Evolutionary conservation across 2,113 vertebrate species (phyloP).

Genomic region (Ciconia maguari): DNA sequence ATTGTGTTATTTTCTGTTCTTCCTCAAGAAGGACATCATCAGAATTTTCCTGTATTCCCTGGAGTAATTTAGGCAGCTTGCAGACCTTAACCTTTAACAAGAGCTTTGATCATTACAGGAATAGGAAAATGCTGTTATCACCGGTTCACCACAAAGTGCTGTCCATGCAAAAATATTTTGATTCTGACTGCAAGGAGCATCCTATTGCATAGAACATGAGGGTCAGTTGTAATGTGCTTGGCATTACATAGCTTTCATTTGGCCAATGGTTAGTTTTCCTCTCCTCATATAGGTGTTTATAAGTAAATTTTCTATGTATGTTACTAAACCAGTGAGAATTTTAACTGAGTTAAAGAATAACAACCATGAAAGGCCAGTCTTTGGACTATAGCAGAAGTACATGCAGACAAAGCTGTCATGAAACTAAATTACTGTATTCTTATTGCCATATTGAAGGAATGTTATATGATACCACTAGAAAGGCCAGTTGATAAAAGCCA

Average conservation of each 20-base stretch:
- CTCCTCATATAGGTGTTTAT: background rate
- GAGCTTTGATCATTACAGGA: background rate
- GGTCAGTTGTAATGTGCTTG: background rate
- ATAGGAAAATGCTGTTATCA: background rate
- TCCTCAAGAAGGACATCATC: background rate
- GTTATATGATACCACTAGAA: background rate
- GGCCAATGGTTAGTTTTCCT: background rate
- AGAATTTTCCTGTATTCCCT: background rate
- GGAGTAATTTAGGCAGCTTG: background rate
- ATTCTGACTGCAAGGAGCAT: background rate
- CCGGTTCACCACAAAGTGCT: background rate
- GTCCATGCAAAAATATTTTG: background rate
- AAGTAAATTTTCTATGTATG: background rate
- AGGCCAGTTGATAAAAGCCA: background rate
- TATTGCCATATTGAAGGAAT: background rate
- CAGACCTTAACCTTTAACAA: background rate
- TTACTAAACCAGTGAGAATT: background rate
- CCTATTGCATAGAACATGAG: background rate
- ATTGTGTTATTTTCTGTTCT: background rate
- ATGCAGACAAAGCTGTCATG: background rate
- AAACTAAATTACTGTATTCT: background rate
- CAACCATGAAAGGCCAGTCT: background rate
- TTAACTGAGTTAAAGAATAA: background rate
- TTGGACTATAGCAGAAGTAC: background rate
- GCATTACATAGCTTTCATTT: background rate